Evolutionary conservation across 2,797 vertebrate species (phyloP).

Genomic region (Xerus rutilus): DNA sequence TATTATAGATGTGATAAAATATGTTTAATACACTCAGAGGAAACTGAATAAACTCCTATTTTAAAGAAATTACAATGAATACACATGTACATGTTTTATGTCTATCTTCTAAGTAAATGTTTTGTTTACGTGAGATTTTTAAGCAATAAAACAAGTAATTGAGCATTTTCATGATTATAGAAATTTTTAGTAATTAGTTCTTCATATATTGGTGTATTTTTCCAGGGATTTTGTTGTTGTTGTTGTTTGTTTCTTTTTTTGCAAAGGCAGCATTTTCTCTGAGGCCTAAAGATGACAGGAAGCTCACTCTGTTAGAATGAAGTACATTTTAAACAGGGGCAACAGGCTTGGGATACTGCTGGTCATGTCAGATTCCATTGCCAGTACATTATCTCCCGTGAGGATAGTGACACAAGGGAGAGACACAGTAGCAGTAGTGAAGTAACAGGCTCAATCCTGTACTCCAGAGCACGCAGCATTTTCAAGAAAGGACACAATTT

Average conservation of each 20-base stretch:
- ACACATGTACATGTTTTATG: too few species aligned
- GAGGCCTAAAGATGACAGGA: neutral
- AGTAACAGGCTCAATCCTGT: neutral
- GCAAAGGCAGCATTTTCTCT: neutral
- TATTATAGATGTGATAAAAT: constrained; percentile 5
- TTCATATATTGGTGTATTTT: constrained; percentile 26
- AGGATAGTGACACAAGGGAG: neutral
- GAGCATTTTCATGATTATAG: constrained; percentile 13
- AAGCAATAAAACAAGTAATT: constrained; percentile 38
- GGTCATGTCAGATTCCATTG: too few species aligned
- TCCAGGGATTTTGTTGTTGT: neutral
- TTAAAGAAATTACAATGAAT: constrained; percentile 29
- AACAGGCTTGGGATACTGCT: neutral
- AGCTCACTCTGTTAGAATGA: neutral
- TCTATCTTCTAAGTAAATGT: neutral
- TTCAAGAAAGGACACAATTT: constrained; percentile 10
- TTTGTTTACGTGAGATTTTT: constrained; percentile 11
- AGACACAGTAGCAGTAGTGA: neutral
- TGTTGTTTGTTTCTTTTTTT: neutral
- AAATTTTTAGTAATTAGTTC: constrained; percentile 19
- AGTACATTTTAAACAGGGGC: neutral
- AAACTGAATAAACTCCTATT: constrained; percentile 47
- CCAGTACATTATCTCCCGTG: too few species aligned
- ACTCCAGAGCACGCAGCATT: neutral
- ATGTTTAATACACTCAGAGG: neutral